These are phyloP conservation scores for Anthopleura xanthogrammica DNA, from an alignment of 92 coral and sea anemone genomes.

Conservation along the genomic window DNA sequence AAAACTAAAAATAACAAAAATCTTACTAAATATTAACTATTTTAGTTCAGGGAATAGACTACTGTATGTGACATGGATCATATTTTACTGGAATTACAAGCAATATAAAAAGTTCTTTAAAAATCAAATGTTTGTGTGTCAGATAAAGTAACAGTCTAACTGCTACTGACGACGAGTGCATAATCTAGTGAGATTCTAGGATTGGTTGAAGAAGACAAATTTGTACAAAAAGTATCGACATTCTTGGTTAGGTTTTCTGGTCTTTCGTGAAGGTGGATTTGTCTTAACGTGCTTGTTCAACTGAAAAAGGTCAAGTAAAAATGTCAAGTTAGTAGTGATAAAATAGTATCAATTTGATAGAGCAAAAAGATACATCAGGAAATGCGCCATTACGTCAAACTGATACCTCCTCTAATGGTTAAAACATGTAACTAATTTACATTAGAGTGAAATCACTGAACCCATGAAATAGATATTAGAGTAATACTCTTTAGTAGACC, in stretches of 20 bases:
- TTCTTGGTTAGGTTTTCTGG: background rate
- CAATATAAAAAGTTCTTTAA: background rate
- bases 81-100: background rate
- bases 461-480: too few relatives aligned
- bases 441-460: too few relatives aligned
- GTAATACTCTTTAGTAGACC: too few relatives aligned
- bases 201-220: background rate
- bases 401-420: too few relatives aligned
- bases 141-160: background rate
- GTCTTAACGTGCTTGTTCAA: slow-evolving; percentile 89
- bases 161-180: background rate
- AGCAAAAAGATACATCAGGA: too few relatives aligned
- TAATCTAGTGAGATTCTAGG: background rate
- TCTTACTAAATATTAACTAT: background rate
- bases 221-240: slow-evolving; percentile 5
- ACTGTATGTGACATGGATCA: background rate
- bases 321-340: background rate
- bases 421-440: too few relatives aligned
- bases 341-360: background rate
- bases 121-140: background rate
- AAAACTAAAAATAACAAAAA: background rate
- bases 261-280: background rate
- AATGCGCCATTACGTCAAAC: too few relatives aligned
- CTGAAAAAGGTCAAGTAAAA: slow-evolving; percentile 46
- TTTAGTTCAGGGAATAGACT: background rate